phyloP scores from a whole-genome alignment of 1,140 invertebrate genomes.

The Euwallacea similis region DNA sequence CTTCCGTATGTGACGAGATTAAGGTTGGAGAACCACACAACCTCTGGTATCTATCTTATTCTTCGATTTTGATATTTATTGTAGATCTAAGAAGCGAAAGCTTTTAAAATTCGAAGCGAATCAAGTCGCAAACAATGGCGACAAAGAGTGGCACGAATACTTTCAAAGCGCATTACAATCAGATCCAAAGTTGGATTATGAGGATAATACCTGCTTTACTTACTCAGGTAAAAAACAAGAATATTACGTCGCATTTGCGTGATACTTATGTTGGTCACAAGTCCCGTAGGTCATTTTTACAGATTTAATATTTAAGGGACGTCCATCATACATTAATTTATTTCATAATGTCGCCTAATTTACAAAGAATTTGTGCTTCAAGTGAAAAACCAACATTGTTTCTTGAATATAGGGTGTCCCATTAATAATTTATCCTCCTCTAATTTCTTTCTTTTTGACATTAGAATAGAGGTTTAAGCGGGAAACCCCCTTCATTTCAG shows the following conservation, averaged over 20 bases:
- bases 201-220: constrained; percentile 13
- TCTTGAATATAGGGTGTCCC: too few species aligned
- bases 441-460: too few species aligned
- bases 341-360: too few species aligned
- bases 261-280: not conserved
- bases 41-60: not conserved
- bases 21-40: not conserved
- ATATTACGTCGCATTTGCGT: too few species aligned
- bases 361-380: too few species aligned
- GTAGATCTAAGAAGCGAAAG: constrained; percentile 11
- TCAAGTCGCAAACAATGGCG: not conserved
- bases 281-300: too few species aligned
- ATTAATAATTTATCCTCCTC: too few species aligned
- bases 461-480: too few species aligned
- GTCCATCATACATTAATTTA: too few species aligned
- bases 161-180: constrained; percentile 16
- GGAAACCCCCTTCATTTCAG: too few species aligned
- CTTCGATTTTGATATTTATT: not conserved
- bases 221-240: constrained; percentile 4
- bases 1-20: not conserved
- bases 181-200: constrained; percentile 18
- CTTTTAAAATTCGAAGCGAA: constrained; percentile 8
- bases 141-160: constrained; percentile 9
- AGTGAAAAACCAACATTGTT: too few species aligned
- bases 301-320: too few species aligned